A percentile compares a stretch with the other conserved stretches of the same genome.
These are phyloP conservation scores for Cantharis rustica DNA, from an alignment of 2,888 invertebrate genomes.

Conservation along the genomic window DNA sequence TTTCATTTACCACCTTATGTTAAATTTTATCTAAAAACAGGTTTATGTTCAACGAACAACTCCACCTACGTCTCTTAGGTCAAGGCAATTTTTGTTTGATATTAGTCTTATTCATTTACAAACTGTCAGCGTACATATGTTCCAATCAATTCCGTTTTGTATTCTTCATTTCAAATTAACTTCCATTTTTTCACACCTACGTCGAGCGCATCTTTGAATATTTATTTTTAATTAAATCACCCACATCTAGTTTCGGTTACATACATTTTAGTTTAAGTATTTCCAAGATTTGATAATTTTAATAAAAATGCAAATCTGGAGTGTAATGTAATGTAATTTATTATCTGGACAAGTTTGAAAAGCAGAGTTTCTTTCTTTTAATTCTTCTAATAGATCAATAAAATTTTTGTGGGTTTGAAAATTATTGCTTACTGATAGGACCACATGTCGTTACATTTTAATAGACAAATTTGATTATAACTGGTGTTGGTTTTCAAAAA, in stretches of 20 bases:
- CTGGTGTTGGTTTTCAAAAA: constrained; percentile 6
- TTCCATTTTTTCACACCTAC: constrained; percentile 23
- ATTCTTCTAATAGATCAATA: background rate
- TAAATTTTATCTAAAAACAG: constrained; percentile 3
- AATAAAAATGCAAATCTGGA: constrained; percentile 3
- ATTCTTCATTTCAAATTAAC: constrained; percentile 11
- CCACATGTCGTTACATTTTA: constrained; percentile 9
- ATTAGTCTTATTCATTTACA: constrained; percentile 24
- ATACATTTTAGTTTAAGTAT: background rate
- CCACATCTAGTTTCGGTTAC: constrained; percentile 4
- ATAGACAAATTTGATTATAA: constrained; percentile 16
- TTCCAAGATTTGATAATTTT: background rate
- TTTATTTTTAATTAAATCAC: constrained; percentile 14
- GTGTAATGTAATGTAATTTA: background rate
- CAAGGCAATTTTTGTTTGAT: constrained; percentile 19
- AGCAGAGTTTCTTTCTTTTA: background rate
- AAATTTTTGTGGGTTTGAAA: background rate
- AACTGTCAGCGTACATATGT: constrained; percentile 38
- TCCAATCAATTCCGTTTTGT: constrained; percentile 35
- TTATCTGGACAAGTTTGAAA: background rate
- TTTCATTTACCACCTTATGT: background rate
- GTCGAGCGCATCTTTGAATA: background rate
- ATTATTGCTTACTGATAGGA: constrained; percentile 10
- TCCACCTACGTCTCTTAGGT: constrained; percentile 18
- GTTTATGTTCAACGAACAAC: constrained; percentile 5